phyloP scores from a whole-genome alignment of 2,888 invertebrate genomes.

The Heliothis peltigera region DNA sequence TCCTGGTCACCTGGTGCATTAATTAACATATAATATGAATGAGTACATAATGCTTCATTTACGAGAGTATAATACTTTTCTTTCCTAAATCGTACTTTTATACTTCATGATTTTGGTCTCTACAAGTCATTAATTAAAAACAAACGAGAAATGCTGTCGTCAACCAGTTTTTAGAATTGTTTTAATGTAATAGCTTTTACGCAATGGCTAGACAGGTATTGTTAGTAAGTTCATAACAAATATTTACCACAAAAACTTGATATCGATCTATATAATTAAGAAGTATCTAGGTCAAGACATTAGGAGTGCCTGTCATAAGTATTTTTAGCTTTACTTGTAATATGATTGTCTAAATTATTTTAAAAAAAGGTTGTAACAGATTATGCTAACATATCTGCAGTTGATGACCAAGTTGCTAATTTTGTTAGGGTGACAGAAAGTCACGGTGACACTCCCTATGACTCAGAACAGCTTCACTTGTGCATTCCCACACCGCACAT shows the following conservation, averaged over 20 bases:
- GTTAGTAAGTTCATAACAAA: slow-evolving; percentile 39
- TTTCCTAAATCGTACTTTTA: background rate
- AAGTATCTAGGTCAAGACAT: slow-evolving; percentile 42
- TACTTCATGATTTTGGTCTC: background rate
- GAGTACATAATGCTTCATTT: background rate
- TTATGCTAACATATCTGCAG: slow-evolving; percentile 4
- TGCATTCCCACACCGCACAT: slow-evolving; percentile 25
- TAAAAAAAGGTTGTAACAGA: slow-evolving; percentile 18
- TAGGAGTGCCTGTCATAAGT: slow-evolving; percentile 21
- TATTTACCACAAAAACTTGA: slow-evolving; percentile 45
- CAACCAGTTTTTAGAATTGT: slow-evolving; percentile 36
- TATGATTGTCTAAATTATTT: slow-evolving; percentile 19
- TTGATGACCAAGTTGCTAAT: slow-evolving; percentile 27
- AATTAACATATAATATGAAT: background rate
- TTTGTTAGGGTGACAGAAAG: slow-evolving; percentile 17
- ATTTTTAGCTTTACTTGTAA: slow-evolving; percentile 29
- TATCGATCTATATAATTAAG: slow-evolving; percentile 29
- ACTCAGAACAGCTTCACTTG: slow-evolving; percentile 20
- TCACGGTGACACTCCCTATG: slow-evolving; percentile 20
- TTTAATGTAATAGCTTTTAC: slow-evolving; percentile 41
- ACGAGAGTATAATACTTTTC: background rate
- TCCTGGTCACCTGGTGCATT: no score
- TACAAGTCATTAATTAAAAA: background rate
- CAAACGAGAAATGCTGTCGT: slow-evolving; percentile 6
- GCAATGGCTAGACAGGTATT: slow-evolving; percentile 43